Evolutionary conservation across 30 jellyfish, hydroid and myxozoan species (phyloP).

Genomic region (Turritopsis rubra): DNA sequence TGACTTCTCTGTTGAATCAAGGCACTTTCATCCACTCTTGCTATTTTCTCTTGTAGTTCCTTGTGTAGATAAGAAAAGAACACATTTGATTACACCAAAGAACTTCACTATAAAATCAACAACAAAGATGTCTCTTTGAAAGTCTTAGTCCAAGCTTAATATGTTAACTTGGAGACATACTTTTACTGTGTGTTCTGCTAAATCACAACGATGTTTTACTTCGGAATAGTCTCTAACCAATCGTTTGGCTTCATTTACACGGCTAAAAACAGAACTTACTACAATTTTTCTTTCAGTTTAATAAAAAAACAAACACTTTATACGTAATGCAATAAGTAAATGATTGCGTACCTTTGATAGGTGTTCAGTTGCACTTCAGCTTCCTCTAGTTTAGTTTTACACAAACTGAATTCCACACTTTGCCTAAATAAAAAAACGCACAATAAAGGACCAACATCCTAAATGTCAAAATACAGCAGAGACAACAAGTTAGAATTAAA

Average conservation of each 20-base stretch:
- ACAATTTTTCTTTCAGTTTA: no score
- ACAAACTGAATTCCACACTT: not conserved
- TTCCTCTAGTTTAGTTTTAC: not conserved
- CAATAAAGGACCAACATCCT: not conserved
- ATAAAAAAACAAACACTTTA: not conserved
- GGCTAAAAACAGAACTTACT: not conserved
- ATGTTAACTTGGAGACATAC: not conserved
- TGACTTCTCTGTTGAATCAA: constrained; percentile 55
- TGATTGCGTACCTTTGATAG: not conserved
- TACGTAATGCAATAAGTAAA: not conserved
- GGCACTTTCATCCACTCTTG: constrained; percentile 54
- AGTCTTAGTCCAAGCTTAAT: no score
- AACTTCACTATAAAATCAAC: no score
- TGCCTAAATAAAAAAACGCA: not conserved
- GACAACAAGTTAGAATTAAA: not conserved
- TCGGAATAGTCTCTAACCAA: not conserved
- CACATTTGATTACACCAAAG: not conserved
- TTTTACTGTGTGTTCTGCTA: constrained; percentile 16
- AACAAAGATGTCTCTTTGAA: not conserved
- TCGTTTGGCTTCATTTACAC: constrained; percentile 5
- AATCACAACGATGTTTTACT: constrained; percentile 16
- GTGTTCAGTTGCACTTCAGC: not conserved
- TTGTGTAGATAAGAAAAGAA: not conserved
- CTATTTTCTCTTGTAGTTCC: constrained; percentile 53
- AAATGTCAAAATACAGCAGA: not conserved